Evolutionary conservation across 2,797 vertebrate species (phyloP).

Genomic region (Oreortyx pictus): DNA sequence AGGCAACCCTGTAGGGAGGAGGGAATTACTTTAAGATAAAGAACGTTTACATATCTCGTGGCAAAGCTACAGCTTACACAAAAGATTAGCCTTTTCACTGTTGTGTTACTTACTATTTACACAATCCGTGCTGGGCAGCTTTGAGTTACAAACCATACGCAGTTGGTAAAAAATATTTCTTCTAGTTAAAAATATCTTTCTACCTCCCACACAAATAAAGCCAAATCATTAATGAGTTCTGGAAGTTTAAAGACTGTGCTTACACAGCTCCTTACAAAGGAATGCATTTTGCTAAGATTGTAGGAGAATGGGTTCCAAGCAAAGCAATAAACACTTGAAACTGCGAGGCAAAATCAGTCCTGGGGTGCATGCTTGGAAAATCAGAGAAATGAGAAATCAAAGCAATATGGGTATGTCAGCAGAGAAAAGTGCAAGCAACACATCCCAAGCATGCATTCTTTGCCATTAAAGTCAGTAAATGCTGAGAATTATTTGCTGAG

Average conservation of each 20-base stretch:
- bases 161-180: background rate
- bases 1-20: background rate
- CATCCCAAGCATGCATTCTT: background rate
- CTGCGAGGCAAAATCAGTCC: background rate
- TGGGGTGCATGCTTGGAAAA: background rate
- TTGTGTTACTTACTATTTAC: background rate
- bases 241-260: background rate
- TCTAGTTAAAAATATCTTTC: background rate
- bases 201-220: background rate
- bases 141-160: background rate
- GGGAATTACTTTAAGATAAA: conserved; percentile 4
- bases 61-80: background rate
- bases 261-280: background rate
- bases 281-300: background rate
- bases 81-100: background rate
- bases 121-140: background rate
- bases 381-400: background rate
- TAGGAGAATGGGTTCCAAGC: background rate
- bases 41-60: background rate
- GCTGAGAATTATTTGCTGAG: background rate
- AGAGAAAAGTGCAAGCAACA: background rate
- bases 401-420: background rate
- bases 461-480: background rate
- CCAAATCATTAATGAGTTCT: background rate
- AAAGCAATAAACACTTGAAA: background rate